These are phyloP conservation scores for Cecropterus lyciades DNA, from an alignment of 1,140 invertebrate genomes.

Conservation along the genomic window DNA sequence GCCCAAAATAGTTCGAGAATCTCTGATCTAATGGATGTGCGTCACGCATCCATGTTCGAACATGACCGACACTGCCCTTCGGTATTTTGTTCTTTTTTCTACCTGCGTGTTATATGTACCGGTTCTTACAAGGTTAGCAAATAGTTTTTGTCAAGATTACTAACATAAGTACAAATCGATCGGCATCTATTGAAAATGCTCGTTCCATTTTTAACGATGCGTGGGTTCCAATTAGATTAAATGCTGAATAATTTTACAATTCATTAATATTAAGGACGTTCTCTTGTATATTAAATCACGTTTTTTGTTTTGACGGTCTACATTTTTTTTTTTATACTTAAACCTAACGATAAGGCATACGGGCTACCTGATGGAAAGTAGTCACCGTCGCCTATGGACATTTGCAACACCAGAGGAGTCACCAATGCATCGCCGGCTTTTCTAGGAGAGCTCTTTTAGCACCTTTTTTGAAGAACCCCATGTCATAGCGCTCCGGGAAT, in stretches of 20 bases:
- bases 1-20: too few relatives aligned
- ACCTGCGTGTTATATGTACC: conserved; percentile 27
- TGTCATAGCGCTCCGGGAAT: too few relatives aligned
- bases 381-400: too few relatives aligned
- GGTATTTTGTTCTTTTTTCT: conserved; percentile 15
- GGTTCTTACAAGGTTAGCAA: conserved; percentile 42
- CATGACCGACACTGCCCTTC: conserved; percentile 1
- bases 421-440: too few relatives aligned
- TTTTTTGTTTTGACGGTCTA: too few relatives aligned
- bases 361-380: too few relatives aligned
- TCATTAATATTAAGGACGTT: neutral
- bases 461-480: too few relatives aligned
- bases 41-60: neutral
- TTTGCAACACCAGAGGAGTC: too few relatives aligned
- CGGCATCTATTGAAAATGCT: conserved; percentile 5
- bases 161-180: conserved; percentile 22
- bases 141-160: conserved; percentile 35
- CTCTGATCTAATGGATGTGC: neutral
- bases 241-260: conserved; percentile 10
- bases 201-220: conserved; percentile 14
- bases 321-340: too few relatives aligned
- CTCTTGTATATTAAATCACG: too few relatives aligned
- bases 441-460: too few relatives aligned
- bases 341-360: too few relatives aligned
- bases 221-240: conserved; percentile 24